Base-by-base conservation (phyloP, 1,140 invertebrate species). In the Apocrypta bakeri region DNA sequence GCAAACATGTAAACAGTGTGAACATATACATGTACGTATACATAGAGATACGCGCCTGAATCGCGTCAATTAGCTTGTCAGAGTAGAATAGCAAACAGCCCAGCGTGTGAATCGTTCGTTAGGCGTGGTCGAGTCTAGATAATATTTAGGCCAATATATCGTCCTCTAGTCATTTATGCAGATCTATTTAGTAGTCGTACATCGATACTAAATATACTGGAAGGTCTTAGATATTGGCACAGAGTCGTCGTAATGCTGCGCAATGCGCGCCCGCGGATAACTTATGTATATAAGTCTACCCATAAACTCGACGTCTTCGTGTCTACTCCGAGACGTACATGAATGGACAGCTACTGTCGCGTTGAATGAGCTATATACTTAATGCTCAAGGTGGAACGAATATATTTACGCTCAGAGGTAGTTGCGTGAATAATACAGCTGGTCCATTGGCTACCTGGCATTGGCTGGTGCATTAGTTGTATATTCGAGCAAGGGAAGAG, bases 81-180 rank as follows among this genome's bases (percentile, higher is more conserved):
- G 29, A 69, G 21, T n/a, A 42, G 31, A 37, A 21, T 1, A 66
- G 33, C 2, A n/a, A 56, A 37, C 14, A 33, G 12, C n/a, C n/a
- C 66, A 12, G 48, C 61, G 25, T 14, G 14, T 81, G 79, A 81
- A 81, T 81, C 72, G 79, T 81, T 81, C 72, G 61, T 81, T 74
- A 81, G 79, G 64, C 56, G 33, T 80, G 42, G 56, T 24, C 33
- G 8, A 1, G 48, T 4, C 48, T 56, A 27, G 11, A 3, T n/a
- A 31, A 29, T 64, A 73, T 73, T 80, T 73, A 73, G 56, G 24
- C 63, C 63, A 56, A n/a, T 7, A 56, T 4, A 3, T 56, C 14
- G 12, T n/a, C 48, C 48, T 56, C 17, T 14, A 17, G n/a, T n/a
- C n/a, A n/a, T n/a, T n/a, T n/a, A n/a, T n/a, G n/a, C n/a, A n/a